Conservation (phyloP, 2,888 invertebrate genomes). For the Parnassius glacialis region DNA sequence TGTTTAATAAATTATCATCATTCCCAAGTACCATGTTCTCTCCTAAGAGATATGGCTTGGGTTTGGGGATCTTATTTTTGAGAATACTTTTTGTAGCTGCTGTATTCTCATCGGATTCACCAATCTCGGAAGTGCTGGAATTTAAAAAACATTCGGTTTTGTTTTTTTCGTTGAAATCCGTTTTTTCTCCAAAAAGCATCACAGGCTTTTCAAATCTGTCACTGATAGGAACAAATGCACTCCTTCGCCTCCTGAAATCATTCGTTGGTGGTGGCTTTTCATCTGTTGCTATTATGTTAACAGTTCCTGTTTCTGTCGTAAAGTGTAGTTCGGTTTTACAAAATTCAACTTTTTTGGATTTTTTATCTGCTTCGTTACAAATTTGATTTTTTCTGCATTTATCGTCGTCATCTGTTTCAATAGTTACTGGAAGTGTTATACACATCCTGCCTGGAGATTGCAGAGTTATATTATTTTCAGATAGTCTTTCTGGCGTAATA, state of each 20-base stretch:
- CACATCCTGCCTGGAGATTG: slow-evolving; percentile 67
- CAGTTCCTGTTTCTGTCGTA: slow-evolving; percentile 90
- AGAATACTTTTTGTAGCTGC: slow-evolving; percentile 85
- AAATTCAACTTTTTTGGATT: slow-evolving; percentile 89
- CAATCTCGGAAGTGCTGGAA: slow-evolving; percentile 45
- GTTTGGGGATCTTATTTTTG: slow-evolving; percentile 87
- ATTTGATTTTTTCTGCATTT: slow-evolving; percentile 43
- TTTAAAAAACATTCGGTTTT: slow-evolving; percentile 36
- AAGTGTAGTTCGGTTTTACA: slow-evolving; percentile 95
- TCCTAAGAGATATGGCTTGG: slow-evolving; percentile 87
- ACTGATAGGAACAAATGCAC: slow-evolving; percentile 70
- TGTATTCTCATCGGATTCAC: slow-evolving; percentile 68
- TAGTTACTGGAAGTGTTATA: slow-evolving; percentile 62
- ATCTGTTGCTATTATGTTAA: slow-evolving; percentile 93
- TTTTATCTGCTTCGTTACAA: slow-evolving; percentile 66
- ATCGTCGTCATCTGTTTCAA: slow-evolving; percentile 51
- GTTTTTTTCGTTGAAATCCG: slow-evolving; percentile 44
- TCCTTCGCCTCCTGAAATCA: slow-evolving; percentile 86
- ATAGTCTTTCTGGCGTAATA: slow-evolving; percentile 47
- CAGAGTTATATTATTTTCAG: slow-evolving; percentile 58
- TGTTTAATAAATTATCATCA: slow-evolving; percentile 35
- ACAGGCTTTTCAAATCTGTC: slow-evolving; percentile 77
- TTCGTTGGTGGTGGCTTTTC: slow-evolving; percentile 92
- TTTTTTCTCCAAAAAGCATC: slow-evolving; percentile 83
- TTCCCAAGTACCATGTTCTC: slow-evolving; percentile 81